These are phyloP conservation scores for Erebia palarica DNA, from an alignment of 2,888 invertebrate genomes.

Conservation along the genomic window DNA sequence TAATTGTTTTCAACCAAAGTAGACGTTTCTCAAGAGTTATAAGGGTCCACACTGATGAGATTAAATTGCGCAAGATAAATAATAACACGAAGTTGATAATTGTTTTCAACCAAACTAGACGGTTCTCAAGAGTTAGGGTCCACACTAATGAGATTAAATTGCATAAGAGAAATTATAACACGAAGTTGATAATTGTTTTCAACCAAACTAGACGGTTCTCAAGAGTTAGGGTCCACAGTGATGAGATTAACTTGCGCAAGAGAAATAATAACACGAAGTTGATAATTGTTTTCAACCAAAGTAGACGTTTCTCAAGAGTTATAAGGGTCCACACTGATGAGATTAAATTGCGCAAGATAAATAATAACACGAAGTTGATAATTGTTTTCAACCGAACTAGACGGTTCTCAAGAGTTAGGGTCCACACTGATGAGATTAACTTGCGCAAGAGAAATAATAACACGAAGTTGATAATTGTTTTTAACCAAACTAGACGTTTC, in stretches of 20 bases:
- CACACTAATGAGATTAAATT: neutral
- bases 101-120: slow-evolving; percentile 4
- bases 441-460: too few relatives aligned
- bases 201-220: slow-evolving; percentile 1
- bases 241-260: neutral
- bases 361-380: too few relatives aligned
- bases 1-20: neutral
- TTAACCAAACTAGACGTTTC: neutral
- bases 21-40: neutral
- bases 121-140: neutral
- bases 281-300: neutral
- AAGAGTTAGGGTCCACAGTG: neutral
- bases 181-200: neutral
- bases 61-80: too few relatives aligned
- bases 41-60: neutral
- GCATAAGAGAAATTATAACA: too few relatives aligned
- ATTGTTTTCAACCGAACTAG: slow-evolving; percentile 1
- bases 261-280: too few relatives aligned
- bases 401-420: neutral
- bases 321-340: neutral
- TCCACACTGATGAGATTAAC: neutral
- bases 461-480: neutral
- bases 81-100: neutral
- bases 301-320: neutral
- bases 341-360: neutral